These are phyloP conservation scores for Psittacula derbiana DNA, from an alignment of 2,797 vertebrate genomes.

Conservation along the genomic window DNA sequence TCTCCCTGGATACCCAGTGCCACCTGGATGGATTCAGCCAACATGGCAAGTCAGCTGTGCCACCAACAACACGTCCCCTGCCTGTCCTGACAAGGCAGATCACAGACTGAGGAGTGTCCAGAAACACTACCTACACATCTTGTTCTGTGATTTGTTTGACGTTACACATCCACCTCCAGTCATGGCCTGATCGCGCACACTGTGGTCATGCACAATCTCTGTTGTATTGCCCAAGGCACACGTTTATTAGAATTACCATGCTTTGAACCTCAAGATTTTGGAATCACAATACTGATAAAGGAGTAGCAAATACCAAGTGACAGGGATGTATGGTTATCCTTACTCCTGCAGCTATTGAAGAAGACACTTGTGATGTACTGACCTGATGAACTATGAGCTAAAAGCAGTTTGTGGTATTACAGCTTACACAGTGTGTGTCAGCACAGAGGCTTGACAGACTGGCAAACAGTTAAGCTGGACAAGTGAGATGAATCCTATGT, in stretches of 20 bases:
- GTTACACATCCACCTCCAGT: background rate
- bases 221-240: background rate
- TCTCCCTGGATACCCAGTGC: background rate
- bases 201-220: background rate
- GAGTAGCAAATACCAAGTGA: background rate
- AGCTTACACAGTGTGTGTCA: background rate
- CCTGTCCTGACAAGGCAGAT: background rate
- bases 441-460: background rate
- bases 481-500: background rate
- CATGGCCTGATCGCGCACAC: background rate
- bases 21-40: background rate
- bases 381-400: background rate
- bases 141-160: background rate
- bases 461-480: background rate
- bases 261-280: background rate
- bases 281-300: background rate
- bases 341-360: background rate
- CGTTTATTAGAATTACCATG: background rate
- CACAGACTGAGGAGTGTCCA: background rate
- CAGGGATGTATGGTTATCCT: background rate
- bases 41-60: background rate
- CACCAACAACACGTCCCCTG: background rate
- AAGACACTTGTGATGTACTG: background rate
- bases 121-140: background rate
- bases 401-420: background rate